Conservation (phyloP, 1,140 invertebrate species). For the Drosophila sturtevanti region DNA sequence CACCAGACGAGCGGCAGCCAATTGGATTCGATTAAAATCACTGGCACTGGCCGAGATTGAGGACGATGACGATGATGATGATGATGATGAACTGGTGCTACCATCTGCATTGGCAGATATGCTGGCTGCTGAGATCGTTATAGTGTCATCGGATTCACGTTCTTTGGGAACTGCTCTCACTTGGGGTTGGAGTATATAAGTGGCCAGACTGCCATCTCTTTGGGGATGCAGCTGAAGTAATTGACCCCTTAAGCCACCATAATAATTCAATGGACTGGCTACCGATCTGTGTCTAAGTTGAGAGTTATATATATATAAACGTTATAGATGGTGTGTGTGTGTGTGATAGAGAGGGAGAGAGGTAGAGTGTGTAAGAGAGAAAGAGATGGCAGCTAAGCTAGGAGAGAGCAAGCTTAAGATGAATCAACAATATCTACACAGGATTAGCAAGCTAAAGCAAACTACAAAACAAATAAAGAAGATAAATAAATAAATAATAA, state of each 20-base stretch:
- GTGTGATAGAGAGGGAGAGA: neutral
- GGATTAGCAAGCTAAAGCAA: conserved; percentile 43
- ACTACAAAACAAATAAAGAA: neutral
- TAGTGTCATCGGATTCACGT: conserved; percentile 60
- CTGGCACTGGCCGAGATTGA: conserved; percentile 66
- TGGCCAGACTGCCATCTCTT: conserved; percentile 48
- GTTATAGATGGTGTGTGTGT: conserved; percentile 43
- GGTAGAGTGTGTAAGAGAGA: conserved; percentile 25
- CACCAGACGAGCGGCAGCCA: conserved; percentile 83
- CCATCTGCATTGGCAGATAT: conserved; percentile 73
- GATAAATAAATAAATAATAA: too few species aligned
- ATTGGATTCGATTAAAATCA: conserved; percentile 83
- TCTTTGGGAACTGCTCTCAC: conserved; percentile 25
- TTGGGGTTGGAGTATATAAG: conserved; percentile 50
- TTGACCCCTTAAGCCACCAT: conserved; percentile 86
- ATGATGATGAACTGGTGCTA: conserved; percentile 29
- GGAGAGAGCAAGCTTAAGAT: conserved; percentile 19
- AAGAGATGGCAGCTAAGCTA: conserved; percentile 20
- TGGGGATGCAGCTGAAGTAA: conserved; percentile 62
- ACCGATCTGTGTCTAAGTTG: conserved; percentile 74
- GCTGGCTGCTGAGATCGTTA: conserved; percentile 62
- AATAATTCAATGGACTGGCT: conserved; percentile 83
- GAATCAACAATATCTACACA: conserved; percentile 42
- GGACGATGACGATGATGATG: conserved; percentile 28
- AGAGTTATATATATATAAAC: conserved; percentile 36